Conservation (phyloP, 2,113 vertebrate species). For the Erpornis zantholeuca region DNA sequence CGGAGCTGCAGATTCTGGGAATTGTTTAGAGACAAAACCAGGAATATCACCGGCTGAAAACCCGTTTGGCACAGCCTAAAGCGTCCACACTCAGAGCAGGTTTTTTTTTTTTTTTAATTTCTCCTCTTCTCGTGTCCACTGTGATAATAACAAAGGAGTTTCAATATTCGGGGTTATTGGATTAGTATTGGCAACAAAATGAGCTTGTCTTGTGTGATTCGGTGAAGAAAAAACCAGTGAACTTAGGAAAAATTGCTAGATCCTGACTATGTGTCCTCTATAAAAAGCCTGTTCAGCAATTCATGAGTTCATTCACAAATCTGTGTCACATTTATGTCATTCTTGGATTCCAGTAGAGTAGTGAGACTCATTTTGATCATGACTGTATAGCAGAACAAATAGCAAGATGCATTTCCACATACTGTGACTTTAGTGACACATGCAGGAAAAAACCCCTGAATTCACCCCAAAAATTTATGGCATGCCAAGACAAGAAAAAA, state of each 20-base stretch:
- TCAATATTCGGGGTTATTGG: fast-evolving
- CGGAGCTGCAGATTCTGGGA: fast-evolving
- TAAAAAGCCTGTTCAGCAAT: background rate
- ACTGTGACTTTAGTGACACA: background rate
- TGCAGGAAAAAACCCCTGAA: background rate
- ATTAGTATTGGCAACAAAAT: background rate
- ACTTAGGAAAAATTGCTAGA: background rate
- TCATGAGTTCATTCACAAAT: background rate
- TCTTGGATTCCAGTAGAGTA: background rate
- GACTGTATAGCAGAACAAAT: background rate
- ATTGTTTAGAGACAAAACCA: background rate
- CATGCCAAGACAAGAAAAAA: background rate
- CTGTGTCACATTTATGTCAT: background rate
- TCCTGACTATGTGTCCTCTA: background rate
- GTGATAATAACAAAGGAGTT: background rate
- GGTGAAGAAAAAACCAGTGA: background rate
- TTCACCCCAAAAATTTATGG: background rate
- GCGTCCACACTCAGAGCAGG: background rate
- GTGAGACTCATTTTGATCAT: background rate
- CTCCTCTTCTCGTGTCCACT: background rate
- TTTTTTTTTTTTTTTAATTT: background rate
- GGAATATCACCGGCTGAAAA: fast-evolving
- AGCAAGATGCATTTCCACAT: background rate
- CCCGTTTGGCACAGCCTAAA: background rate
- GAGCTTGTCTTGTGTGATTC: background rate